These are phyloP conservation scores for Apocheima hispidaria DNA, from an alignment of 2,888 invertebrate species.

Conservation along the genomic window DNA sequence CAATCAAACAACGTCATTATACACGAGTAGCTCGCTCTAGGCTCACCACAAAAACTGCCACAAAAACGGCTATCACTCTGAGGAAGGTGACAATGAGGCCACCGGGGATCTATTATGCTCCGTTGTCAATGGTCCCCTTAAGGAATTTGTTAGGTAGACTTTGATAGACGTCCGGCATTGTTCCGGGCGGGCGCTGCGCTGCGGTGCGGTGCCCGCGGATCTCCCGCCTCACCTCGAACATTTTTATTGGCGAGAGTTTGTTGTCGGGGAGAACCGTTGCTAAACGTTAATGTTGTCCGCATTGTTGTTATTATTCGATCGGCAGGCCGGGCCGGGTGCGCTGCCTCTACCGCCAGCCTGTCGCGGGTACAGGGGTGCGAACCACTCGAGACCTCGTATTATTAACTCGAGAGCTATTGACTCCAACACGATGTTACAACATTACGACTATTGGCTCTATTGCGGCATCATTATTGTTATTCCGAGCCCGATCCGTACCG, in stretches of 20 bases:
- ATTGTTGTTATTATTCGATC: conserved; percentile 64
- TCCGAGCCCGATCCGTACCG: neutral
- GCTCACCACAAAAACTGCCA: conserved; percentile 63
- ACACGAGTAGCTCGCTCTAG: conserved; percentile 64
- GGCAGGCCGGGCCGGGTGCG: conserved; percentile 55
- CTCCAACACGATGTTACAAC: conserved; percentile 4
- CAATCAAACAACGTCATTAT: conserved; percentile 77
- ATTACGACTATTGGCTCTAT: neutral
- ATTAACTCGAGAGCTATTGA: conserved; percentile 14
- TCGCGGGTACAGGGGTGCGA: conserved; percentile 48
- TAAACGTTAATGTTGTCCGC: conserved; percentile 61
- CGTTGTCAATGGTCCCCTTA: conserved; percentile 65
- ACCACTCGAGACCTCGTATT: conserved; percentile 43
- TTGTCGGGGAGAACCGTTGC: conserved; percentile 67
- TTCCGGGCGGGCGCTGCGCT: conserved; percentile 20
- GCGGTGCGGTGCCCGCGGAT: neutral
- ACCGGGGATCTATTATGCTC: conserved; percentile 68
- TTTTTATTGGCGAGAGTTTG: conserved; percentile 54
- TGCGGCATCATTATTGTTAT: neutral
- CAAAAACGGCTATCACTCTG: conserved; percentile 60
- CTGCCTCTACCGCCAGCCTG: conserved; percentile 42
- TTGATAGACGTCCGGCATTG: conserved; percentile 58
- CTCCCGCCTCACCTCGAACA: neutral
- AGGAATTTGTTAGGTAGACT: conserved; percentile 77
- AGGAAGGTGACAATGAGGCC: conserved; percentile 65